Conservation (phyloP, 2,797 vertebrate genomes). For the Australoheros facetus region DNA sequence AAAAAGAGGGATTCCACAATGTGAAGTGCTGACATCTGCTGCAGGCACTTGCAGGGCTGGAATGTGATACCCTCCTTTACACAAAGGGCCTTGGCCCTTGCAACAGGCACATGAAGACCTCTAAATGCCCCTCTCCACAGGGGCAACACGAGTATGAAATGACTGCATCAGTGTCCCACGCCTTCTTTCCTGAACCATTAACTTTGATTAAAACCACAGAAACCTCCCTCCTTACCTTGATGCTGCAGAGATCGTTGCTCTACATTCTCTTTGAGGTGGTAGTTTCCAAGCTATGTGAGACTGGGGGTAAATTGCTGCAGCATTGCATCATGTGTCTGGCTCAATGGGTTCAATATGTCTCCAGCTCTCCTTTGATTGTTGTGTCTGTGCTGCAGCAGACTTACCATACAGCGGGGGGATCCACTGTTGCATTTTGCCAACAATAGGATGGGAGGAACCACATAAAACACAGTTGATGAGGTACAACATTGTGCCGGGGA, state of each 20-base stretch:
- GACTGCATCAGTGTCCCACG: slow-evolving; percentile 47
- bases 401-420: slow-evolving; percentile 46
- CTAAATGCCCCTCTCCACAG: slow-evolving; percentile 60
- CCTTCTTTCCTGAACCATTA: slow-evolving; percentile 58
- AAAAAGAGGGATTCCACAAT: slow-evolving; percentile 75
- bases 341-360: slow-evolving; percentile 83
- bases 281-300: slow-evolving; percentile 59
- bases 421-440: slow-evolving; percentile 62
- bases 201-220: slow-evolving; percentile 72
- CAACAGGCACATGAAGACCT: slow-evolving; percentile 70
- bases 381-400: slow-evolving; percentile 75
- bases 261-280: slow-evolving; percentile 61
- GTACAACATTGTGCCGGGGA: slow-evolving; percentile 71
- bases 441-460: slow-evolving; percentile 78
- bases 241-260: slow-evolving; percentile 42
- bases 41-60: slow-evolving; percentile 78
- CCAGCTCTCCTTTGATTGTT: slow-evolving; percentile 75
- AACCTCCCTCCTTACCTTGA: slow-evolving; percentile 57
- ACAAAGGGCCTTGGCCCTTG: slow-evolving; percentile 76
- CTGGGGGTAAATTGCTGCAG: slow-evolving; percentile 73
- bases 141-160: slow-evolving; percentile 64
- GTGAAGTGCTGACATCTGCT: slow-evolving; percentile 86
- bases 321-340: slow-evolving; percentile 82
- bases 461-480: slow-evolving; percentile 78
- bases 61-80: slow-evolving; percentile 83